Evolutionary conservation across 1,140 invertebrate genomes (phyloP).

Genomic region (Bombus affinis): DNA sequence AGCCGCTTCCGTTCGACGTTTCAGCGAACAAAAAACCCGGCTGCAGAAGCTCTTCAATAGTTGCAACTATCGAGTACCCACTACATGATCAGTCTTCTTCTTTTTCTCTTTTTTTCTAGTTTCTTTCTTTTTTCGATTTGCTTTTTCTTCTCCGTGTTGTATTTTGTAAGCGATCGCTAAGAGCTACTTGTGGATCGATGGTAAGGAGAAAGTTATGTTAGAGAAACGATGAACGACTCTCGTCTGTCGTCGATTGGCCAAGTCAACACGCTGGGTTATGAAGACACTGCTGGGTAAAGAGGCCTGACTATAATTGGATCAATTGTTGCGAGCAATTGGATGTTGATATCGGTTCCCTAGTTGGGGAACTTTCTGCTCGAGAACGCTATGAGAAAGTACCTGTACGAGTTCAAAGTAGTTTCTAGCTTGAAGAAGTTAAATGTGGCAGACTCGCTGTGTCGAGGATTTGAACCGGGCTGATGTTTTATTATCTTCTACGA

Average conservation of each 20-base stretch:
- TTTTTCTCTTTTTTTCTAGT: background rate
- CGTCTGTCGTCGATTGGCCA: background rate
- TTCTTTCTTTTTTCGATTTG: background rate
- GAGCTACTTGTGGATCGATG: background rate
- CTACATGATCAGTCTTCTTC: background rate
- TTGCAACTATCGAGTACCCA: background rate
- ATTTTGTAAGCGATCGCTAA: conserved; percentile 2
- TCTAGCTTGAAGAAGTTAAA: too few relatives aligned
- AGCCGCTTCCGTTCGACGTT: conserved; percentile 21
- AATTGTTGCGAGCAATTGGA: conserved; percentile 7
- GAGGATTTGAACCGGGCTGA: too few relatives aligned
- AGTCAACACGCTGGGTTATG: conserved; percentile 10
- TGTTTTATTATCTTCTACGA: too few relatives aligned
- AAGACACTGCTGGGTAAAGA: background rate
- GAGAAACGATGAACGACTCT: conserved; percentile 16
- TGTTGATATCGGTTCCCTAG: background rate
- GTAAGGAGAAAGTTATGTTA: background rate
- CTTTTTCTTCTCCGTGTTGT: too few relatives aligned
- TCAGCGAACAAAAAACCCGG: background rate
- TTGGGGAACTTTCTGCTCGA: background rate
- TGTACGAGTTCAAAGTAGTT: too few relatives aligned
- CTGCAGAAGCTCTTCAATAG: conserved; percentile 3
- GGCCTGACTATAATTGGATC: background rate
- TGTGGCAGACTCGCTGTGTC: too few relatives aligned
- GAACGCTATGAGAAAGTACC: background rate